Evolutionary conservation across 2,797 vertebrate genomes (phyloP).

Genomic region (Hydrophis major): DNA sequence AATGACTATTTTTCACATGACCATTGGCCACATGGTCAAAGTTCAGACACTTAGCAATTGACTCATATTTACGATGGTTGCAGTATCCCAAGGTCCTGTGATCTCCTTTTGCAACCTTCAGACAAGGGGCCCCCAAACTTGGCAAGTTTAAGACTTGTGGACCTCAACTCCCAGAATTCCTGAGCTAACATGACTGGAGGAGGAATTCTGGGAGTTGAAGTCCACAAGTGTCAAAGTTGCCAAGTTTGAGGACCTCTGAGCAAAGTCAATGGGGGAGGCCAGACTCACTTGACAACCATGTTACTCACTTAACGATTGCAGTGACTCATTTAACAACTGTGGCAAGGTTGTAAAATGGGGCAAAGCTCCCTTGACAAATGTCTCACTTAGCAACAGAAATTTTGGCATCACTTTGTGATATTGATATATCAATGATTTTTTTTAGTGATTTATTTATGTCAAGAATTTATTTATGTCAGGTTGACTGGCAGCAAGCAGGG

Average conservation of each 20-base stretch:
- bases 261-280: background rate
- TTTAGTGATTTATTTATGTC: background rate
- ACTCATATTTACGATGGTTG: background rate
- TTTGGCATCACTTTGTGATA: no score
- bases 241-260: no score
- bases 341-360: background rate
- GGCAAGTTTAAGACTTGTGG: no score
- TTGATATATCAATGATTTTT: background rate
- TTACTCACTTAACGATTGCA: background rate
- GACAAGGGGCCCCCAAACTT: background rate
- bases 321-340: background rate
- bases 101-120: background rate
- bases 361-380: no score
- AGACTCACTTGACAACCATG: background rate
- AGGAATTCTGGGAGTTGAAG: no score
- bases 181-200: no score
- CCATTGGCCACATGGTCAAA: background rate
- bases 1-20: background rate
- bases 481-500: background rate
- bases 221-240: no score
- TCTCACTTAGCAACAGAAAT: no score
- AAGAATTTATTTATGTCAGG: background rate
- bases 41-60: background rate
- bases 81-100: background rate
- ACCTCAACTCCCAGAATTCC: no score